phyloP scores from a whole-genome alignment of 2,888 invertebrate species.

The Hermodice carunculata region DNA sequence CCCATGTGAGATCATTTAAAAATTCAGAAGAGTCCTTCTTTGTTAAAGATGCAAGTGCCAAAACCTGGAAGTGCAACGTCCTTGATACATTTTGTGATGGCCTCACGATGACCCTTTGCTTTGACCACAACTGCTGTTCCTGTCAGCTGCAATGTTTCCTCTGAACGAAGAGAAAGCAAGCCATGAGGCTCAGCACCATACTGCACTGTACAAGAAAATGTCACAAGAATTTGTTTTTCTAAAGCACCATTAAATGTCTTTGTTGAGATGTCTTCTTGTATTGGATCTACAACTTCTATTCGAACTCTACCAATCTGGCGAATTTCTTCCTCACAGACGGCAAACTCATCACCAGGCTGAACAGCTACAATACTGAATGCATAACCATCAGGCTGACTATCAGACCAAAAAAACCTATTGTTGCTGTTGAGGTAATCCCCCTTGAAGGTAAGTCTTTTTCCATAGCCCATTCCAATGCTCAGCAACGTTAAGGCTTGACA shows the following conservation, averaged over 20 bases:
- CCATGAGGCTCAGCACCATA: slow-evolving; percentile 13
- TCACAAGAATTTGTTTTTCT: slow-evolving; percentile 11
- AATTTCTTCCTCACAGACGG: neutral
- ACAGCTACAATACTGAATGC: slow-evolving; percentile 77
- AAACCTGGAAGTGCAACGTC: slow-evolving; percentile 1
- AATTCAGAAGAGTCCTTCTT: too few species aligned
- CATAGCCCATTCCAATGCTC: slow-evolving; percentile 81
- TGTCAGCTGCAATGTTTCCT: slow-evolving; percentile 2
- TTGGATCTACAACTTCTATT: neutral
- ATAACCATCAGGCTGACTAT: slow-evolving; percentile 81
- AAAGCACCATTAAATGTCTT: slow-evolving; percentile 1
- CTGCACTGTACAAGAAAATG: slow-evolving; percentile 5
- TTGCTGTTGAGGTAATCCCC: slow-evolving; percentile 76
- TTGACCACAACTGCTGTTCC: slow-evolving; percentile 8
- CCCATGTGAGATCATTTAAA: too few species aligned
- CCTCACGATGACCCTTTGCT: neutral
- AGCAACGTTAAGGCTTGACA: slow-evolving; percentile 77
- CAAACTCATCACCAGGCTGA: slow-evolving; percentile 7
- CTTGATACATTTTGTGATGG: neutral
- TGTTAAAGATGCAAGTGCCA: slow-evolving; percentile 5
- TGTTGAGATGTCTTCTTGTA: slow-evolving; percentile 17
- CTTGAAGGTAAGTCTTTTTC: slow-evolving; percentile 81
- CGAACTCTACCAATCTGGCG: slow-evolving; percentile 3
- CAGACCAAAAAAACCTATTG: slow-evolving; percentile 82
- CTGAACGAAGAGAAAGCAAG: slow-evolving; percentile 7